Conservation (phyloP, 1,140 invertebrate species). For the Akabosia matsudoensis region DNA sequence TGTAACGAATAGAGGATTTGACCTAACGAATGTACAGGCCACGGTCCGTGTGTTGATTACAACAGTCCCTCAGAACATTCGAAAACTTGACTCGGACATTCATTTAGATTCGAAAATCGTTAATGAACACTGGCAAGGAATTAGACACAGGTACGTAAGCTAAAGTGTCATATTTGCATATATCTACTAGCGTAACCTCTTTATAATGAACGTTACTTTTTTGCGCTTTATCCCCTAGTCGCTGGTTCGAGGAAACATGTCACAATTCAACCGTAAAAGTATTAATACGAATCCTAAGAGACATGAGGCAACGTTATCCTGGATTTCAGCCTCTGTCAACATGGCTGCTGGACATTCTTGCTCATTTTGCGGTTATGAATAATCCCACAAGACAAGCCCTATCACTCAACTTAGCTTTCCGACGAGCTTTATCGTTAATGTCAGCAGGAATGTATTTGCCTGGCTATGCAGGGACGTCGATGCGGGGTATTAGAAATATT, state of each 20-base stretch:
- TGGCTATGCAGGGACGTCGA: conserved; percentile 76
- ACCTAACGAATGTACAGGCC: conserved; percentile 59
- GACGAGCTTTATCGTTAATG: conserved; percentile 81
- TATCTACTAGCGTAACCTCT: too few relatives aligned
- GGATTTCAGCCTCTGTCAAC: conserved; percentile 86
- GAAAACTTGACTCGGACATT: conserved; percentile 87
- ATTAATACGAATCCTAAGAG: conserved; percentile 84
- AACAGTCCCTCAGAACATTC: conserved; percentile 86
- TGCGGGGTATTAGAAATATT: too few relatives aligned
- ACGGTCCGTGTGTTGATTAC: conserved; percentile 86
- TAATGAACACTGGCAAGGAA: conserved; percentile 84
- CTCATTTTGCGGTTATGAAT: conserved; percentile 95
- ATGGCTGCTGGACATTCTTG: conserved; percentile 94
- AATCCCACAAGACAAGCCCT: conserved; percentile 89
- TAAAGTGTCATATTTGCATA: neutral
- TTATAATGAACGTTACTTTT: neutral
- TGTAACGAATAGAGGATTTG: conserved; percentile 44
- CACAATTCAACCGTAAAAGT: conserved; percentile 96
- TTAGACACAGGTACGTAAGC: conserved; percentile 69
- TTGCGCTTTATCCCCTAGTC: conserved; percentile 53
- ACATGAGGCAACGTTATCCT: conserved; percentile 82
- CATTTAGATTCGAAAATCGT: conserved; percentile 83
- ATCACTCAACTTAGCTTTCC: conserved; percentile 84
- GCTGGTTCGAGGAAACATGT: conserved; percentile 98
- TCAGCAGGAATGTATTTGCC: conserved; percentile 71